Base-by-base conservation (phyloP, 2,888 invertebrate genomes). In the Acronicta psi region DNA sequence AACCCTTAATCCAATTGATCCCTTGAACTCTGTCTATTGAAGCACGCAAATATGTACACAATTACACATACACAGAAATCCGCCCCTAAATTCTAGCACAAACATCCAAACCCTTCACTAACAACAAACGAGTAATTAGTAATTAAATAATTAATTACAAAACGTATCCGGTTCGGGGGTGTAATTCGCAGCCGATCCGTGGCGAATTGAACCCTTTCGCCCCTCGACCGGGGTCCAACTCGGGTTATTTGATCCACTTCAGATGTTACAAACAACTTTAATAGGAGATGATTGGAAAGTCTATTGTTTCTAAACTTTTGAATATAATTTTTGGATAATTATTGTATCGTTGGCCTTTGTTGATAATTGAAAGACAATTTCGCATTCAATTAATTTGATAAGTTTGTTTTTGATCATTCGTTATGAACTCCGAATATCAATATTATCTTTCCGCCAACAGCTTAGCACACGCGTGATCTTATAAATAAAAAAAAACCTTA, bases 131-230 rank as follows among this genome's bases (percentile, higher is more conserved):
- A 53, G 67, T 76, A 79, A 79, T 79, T 79, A 71, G 67, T 79
- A 75, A 80, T 78, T 79, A 77, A 77, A 80, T 79, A 78, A 80
- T 80, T 80, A 78, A 80, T 80, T 78, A 73, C 50, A 58, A 67
- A 68, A 66, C 59, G 75, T 72, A 73, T 73, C 75, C 58, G 51
- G 66, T 73, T 74, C 55, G 59, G 64, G 55, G 67, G 65, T 61
- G 60, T 61, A 59, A 58, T 64, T 58, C 51, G 37, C 58, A 60
- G 44, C 41, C 55, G 61, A 63, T 67, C 62, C 67, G 59, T 54
- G 59, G 47, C 47, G 49, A 68, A 62, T 37, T 44, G 57, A 55
- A 59, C 73, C 69, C 60, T 47, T 53, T 56, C 14, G 20, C 69
- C 67, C 54, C 38, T 23, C 38, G 7, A 17, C 23, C 18, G 20